Evolutionary conservation across 2,797 vertebrate genomes (phyloP), one percentile per base, ranked within the genome.

Genomic region (Cebuella pygmaea): DNA sequence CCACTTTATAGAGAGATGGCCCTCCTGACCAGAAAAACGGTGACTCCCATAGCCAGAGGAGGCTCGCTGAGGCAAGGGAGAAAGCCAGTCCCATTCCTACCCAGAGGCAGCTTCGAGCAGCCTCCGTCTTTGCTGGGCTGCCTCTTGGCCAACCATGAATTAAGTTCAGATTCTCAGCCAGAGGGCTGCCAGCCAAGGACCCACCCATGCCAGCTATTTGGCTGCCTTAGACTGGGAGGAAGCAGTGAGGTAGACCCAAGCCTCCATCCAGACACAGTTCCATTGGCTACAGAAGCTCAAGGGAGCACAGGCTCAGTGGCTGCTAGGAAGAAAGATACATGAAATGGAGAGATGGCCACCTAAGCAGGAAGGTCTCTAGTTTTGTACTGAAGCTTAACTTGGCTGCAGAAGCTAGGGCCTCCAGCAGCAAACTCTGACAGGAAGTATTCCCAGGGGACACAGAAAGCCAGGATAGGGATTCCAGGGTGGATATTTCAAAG

Each of bases 1-100:
- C 27, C 81, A 36, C 95, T 97, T 96, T 97, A 94, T 87, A 90
- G 15, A 97, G 78, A 92, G 67, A 72, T 11, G 9, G 59, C 4
- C 84, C 76, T 87, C 84, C 59, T 46, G 61, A 36, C 39, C 78
- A 52, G 67, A 33, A 64, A 75, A 75, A 46, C 0, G 10, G 41
- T 2, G 22, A 27, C 33, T 88, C 46, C 48, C 46, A 30, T 39
- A 57, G 75, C 41, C 15, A 22, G 83, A 20, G n/a, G 57, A 93
- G 41, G 67, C 41, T 81, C 26, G 13, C 15, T 1, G 46, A 92
- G 78, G 75, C 44, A 46, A 7, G 57, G 64, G 61, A 61, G 59
- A 67, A 64, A 75, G 52, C 48, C 44, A 57, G 24, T 39, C 20
- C 9, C 2, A 0, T 10, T 36, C 64, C 46, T 70, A 52, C 52